Conservation (phyloP, 1,140 invertebrate genomes). For the Anastatus disparis region DNA sequence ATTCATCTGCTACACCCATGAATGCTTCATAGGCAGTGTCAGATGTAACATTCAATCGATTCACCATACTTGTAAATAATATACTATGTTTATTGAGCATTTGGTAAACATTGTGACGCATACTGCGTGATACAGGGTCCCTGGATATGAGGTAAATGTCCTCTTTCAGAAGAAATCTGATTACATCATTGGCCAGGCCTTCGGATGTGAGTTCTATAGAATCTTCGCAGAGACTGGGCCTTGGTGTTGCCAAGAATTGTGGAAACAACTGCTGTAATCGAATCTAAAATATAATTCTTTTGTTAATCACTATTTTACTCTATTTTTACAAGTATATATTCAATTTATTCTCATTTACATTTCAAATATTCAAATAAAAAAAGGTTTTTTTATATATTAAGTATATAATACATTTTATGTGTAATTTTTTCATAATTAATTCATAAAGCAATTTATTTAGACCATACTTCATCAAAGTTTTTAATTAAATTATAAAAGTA, state of each 20-base stretch:
- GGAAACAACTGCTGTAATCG: constrained; percentile 62
- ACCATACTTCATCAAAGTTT: too few relatives aligned
- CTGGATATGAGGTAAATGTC: constrained; percentile 63
- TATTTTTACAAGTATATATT: too few relatives aligned
- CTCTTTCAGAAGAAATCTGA: constrained; percentile 63
- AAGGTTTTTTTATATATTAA: too few relatives aligned
- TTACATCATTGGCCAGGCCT: constrained; percentile 61
- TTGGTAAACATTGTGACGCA: constrained; percentile 66
- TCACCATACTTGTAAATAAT: constrained; percentile 72
- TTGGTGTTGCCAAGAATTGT: constrained; percentile 51
- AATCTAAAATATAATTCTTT: constrained; percentile 54
- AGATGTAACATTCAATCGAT: constrained; percentile 68
- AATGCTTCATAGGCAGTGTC: constrained; percentile 70
- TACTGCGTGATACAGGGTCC: constrained; percentile 61
- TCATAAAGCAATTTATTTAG: too few relatives aligned
- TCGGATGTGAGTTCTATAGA: constrained; percentile 61
- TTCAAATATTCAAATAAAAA: too few relatives aligned
- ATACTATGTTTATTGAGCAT: constrained; percentile 71
- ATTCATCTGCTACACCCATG: constrained; percentile 70
- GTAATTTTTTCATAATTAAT: too few relatives aligned
- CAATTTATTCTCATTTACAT: too few relatives aligned
- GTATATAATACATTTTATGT: too few relatives aligned
- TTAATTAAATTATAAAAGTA: too few relatives aligned
- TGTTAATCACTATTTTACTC: too few relatives aligned
- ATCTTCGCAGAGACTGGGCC: constrained; percentile 56